Base-by-base conservation (phyloP, 2,888 invertebrate species). In the Nephrotoma flavescens region DNA sequence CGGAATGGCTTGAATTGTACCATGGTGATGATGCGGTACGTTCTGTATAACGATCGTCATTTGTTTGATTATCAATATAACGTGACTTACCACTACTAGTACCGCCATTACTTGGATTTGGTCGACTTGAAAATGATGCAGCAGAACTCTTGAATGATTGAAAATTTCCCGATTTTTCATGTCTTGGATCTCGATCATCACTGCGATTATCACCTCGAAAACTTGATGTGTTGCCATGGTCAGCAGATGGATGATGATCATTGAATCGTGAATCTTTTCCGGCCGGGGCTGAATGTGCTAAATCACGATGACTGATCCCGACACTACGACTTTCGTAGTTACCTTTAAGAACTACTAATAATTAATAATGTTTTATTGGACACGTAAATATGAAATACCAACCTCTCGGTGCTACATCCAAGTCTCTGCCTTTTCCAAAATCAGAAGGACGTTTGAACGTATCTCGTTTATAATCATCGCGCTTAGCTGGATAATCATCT, bases 401-500 rank as follows among this genome's bases (percentile, higher is more conserved):
- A 84, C 84, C 84, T 90, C 91, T 85, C 90, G 91, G n/a, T 42
- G 71, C 31, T 71, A 91, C 89, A 85, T 91, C 91, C 9, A 91
- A 90, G 15, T 91, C 91, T n/a, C 91, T 90, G 86, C 42, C n/a
- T 12, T 86, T 57, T 11, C 57, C 86, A 41, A 71, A 71, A 71
- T 52, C 42, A 11, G 86, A 41, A 19, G 57, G 9, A 6, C 86
- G 52, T 47, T 86, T 86, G 41, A 47, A 86, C 47, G 57, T 4
- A 52, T 87, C 87, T 15, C 87, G 85, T 47, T 87, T 87, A 19
- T 89, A 90, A 15, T 90, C 90, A 86, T 90, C 90, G n/a, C 90
- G 89, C 86, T 90, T 90, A 2, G 89, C 89, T 87, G 31, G 90
- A 89, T 90, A 89, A 9, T 89, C 89, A 47, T 89, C 88, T 42